Percentiles rank a stretch among this genome's conserved stretches.
Evolutionary conservation across 2,797 vertebrate species (phyloP).

Genomic region (Poeciliopsis infans): DNA sequence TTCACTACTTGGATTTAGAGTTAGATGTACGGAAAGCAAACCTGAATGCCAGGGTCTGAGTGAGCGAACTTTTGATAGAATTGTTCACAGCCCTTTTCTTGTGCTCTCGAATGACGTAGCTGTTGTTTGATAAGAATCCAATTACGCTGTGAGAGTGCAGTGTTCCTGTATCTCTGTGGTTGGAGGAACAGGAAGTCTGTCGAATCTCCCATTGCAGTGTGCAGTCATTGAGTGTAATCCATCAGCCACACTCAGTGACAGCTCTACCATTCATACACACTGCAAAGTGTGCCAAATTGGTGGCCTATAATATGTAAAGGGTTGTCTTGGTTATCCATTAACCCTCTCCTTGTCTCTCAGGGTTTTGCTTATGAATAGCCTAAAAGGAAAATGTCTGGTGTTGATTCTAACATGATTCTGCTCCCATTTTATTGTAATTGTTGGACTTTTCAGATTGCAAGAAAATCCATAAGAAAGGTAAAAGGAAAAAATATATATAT

Average conservation of each 20-base stretch:
- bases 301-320: constrained; percentile 19
- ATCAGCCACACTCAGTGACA: constrained; percentile 20
- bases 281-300: constrained; percentile 2
- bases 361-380: neutral
- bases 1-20: neutral
- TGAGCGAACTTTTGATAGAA: neutral
- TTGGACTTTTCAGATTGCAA: neutral
- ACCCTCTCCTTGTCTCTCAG: neutral
- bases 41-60: neutral
- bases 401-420: neutral
- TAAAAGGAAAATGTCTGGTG: neutral
- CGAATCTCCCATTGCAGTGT: constrained; percentile 40
- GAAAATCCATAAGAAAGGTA: neutral
- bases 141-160: constrained; percentile 21
- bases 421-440: neutral
- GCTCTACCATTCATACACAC: constrained; percentile 22
- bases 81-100: neutral
- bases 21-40: neutral
- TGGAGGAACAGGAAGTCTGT: constrained; percentile 28
- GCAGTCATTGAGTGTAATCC: constrained; percentile 40
- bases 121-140: constrained; percentile 47
- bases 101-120: constrained; percentile 30
- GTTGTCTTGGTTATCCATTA: constrained; percentile 32
- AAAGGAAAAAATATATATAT: neutral
- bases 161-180: constrained; percentile 19